Conservation (phyloP, 2,888 invertebrate species). For the Syritta pipiens region DNA sequence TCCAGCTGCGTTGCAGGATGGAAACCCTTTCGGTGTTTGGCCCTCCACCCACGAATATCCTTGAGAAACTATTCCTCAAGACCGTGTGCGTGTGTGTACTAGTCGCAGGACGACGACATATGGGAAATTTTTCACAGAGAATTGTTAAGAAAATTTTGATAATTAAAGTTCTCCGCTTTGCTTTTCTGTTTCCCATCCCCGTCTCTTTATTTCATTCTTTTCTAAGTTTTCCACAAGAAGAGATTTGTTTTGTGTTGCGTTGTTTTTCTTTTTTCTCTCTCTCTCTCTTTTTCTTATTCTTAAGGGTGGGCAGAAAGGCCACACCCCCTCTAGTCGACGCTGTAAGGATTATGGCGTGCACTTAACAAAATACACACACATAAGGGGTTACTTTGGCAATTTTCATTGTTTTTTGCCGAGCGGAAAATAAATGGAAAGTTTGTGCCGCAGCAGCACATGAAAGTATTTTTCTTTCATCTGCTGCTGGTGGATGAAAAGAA, state of each 20-base stretch:
- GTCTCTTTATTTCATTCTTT: constrained; percentile 48
- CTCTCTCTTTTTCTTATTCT: constrained; percentile 1
- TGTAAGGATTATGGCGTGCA: constrained; percentile 53
- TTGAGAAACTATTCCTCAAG: not conserved
- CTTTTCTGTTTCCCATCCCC: constrained; percentile 52
- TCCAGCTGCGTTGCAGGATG: constrained; percentile 1
- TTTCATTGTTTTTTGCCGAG: constrained; percentile 33
- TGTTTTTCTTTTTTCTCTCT: not conserved
- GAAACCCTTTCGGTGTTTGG: not conserved
- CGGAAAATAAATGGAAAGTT: constrained; percentile 40
- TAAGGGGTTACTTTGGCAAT: constrained; percentile 52
- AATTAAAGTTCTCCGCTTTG: constrained; percentile 59
- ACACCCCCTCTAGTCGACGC: not conserved
- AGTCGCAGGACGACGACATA: too few species aligned
- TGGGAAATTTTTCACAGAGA: constrained; percentile 53
- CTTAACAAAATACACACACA: constrained; percentile 56
- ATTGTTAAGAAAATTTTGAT: constrained; percentile 62
- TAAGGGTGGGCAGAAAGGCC: too few species aligned
- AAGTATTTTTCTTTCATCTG: constrained; percentile 44
- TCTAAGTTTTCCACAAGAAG: constrained; percentile 51
- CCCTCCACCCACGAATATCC: not conserved
- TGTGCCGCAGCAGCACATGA: constrained; percentile 31
- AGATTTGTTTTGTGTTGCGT: constrained; percentile 34
- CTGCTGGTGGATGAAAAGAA: too few species aligned
- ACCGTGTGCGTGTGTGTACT: not conserved